Base-by-base conservation (phyloP, 2,113 vertebrate species). In the Bubalus kerabau region DNA sequence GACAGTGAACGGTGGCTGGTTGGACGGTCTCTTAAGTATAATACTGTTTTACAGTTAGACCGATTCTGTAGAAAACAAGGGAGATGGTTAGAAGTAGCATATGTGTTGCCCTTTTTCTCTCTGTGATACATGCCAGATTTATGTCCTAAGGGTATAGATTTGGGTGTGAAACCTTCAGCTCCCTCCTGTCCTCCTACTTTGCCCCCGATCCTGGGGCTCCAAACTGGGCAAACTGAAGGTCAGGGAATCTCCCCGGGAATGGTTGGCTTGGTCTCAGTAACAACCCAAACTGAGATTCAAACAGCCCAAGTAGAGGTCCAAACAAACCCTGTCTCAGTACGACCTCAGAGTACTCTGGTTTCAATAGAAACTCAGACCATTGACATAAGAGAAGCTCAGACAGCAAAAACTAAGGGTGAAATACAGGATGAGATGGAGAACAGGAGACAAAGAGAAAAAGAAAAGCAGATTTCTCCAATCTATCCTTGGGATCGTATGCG, bases 1-100 rank as follows among this genome's bases (percentile, higher is more conserved):
- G 67, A 74, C 0, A 0, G n/a, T 2, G 0, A 74, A 74, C 0
- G 2, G 32, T 67, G 16, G 62, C 62, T 0, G 1, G 7, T n/a
- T 67, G 62, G 32, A 67, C 0, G 0, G 10, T 74, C 67, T 36
- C 17, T 71, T 71, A 71, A 40, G 9, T 40, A 40, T 74, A 74
- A 74, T 23, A 40, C n/a, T 36, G 19, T 74, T 23, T 74, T 40
- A 40, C n/a, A 12, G 23, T 74, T 74, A 74, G 67, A 23, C n/a
- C 12, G 5, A 10, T 40, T 71, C 67, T 74, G n/a, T 74, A 40
- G 67, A 74, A 40, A 74, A 12, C 67, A 71, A 71, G 10, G 67
- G n/a, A 40, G 1, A 40, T 74, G 67, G n/a, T 36, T 74, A 74
- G n/a, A 74, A 74, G n/a, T 13, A 74, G 67, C n/a, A 40, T 36